Percentiles rank a stretch among this genome's conserved stretches.
phyloP scores from a whole-genome alignment of 2,888 invertebrate species.

The Nowickia ferox region DNA sequence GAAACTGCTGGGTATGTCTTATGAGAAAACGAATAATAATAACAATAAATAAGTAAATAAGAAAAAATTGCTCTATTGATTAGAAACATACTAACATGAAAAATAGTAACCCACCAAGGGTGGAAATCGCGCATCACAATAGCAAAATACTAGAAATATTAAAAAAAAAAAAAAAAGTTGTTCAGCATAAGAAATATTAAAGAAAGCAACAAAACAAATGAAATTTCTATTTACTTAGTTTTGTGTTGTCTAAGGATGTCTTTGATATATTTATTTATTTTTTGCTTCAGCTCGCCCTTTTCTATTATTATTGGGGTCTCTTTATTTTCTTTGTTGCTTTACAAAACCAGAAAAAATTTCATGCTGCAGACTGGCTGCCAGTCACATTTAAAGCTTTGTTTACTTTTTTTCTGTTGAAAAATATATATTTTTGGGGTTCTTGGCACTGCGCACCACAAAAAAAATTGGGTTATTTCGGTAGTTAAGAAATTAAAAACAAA shows the following conservation, averaged over 20 bases:
- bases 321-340: constrained; percentile 11
- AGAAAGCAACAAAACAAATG: neutral
- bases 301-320: neutral
- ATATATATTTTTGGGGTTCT: neutral
- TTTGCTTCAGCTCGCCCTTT: neutral
- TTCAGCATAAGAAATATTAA: neutral
- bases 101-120: constrained; percentile 1
- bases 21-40: too few relatives aligned
- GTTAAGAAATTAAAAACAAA: neutral
- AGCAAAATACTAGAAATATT: neutral
- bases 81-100: constrained; percentile 19
- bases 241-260: constrained; percentile 30
- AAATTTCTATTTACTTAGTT: neutral
- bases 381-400: constrained; percentile 12
- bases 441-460: constrained; percentile 33
- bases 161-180: neutral
- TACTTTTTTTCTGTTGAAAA: neutral
- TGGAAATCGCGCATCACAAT: neutral
- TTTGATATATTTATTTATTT: neutral
- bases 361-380: neutral
- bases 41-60: neutral
- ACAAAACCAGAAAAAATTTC: neutral
- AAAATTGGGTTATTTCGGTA: constrained; percentile 36
- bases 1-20: neutral
- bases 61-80: neutral